Conservation (phyloP, 2,113 vertebrate species). For the Serinus canaria region DNA sequence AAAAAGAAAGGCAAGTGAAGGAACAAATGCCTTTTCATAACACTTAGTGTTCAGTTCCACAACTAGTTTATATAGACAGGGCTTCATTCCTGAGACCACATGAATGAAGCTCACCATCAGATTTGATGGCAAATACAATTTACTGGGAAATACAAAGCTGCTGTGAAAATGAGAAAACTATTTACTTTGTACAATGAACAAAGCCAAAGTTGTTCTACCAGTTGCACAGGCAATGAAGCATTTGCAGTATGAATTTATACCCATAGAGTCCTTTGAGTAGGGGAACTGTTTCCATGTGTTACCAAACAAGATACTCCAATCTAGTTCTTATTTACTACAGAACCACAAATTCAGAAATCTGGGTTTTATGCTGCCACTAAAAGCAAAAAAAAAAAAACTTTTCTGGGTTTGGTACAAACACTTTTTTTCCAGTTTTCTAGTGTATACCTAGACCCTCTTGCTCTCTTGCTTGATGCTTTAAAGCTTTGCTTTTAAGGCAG, state of each 20-base stretch:
- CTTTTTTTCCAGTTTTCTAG: not conserved
- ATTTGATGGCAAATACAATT: slow-evolving; percentile 12
- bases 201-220: slow-evolving; percentile 11
- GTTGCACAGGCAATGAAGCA: not conserved
- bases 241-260: slow-evolving; percentile 4
- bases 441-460: not conserved
- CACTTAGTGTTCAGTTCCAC: not conserved
- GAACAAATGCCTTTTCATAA: slow-evolving; percentile 9
- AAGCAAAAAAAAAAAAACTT: not conserved
- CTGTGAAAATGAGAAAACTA: not conserved
- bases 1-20: not conserved
- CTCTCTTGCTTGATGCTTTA: not conserved
- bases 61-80: not conserved
- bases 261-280: not conserved
- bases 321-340: not conserved
- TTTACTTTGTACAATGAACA: slow-evolving; percentile 12
- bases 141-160: slow-evolving; percentile 11
- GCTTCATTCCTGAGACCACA: not conserved
- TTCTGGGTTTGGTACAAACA: not conserved
- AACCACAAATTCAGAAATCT: not conserved
- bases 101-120: not conserved
- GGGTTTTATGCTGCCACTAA: not conserved
- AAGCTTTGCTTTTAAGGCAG: not conserved
- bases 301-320: not conserved
- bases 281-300: not conserved